These are phyloP conservation scores for Cylloceria caligata DNA, from an alignment of 2,888 invertebrate genomes.

Conservation along the genomic window DNA sequence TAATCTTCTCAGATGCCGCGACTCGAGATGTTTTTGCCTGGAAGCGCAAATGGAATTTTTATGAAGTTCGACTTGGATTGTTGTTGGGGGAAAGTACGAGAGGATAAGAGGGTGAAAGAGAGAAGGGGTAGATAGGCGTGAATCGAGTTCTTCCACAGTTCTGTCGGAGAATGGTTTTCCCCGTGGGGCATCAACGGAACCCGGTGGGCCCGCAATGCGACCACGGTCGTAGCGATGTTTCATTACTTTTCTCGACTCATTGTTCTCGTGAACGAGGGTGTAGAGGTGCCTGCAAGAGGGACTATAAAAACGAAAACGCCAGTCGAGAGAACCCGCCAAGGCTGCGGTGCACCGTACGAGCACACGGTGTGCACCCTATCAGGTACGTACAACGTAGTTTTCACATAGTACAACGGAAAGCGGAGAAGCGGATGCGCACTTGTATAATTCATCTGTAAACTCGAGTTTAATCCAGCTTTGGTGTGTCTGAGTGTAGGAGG, in stretches of 20 bases:
- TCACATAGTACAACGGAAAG: constrained; percentile 15
- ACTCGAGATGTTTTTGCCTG: too few relatives aligned
- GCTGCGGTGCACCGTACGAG: not conserved
- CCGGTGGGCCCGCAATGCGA: not conserved
- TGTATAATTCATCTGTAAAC: constrained; percentile 73
- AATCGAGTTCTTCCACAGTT: not conserved
- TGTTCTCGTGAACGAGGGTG: not conserved
- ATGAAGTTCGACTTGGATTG: not conserved
- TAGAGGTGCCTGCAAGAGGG: not conserved
- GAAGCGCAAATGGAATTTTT: too few relatives aligned
- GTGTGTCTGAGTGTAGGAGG: constrained; percentile 45
- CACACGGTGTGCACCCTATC: constrained; percentile 4
- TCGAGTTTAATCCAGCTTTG: constrained; percentile 74
- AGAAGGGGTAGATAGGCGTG: not conserved
- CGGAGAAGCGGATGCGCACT: constrained; percentile 49
- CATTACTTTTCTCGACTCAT: constrained; percentile 49
- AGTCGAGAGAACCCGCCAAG: not conserved
- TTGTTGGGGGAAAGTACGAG: too few relatives aligned
- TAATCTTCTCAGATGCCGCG: too few relatives aligned
- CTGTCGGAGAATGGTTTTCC: not conserved
- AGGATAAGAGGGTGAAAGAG: not conserved
- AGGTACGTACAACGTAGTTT: constrained; percentile 5
- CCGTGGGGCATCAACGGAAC: not conserved
- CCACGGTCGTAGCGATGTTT: constrained; percentile 37
- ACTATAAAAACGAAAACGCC: not conserved